Conservation (phyloP, 2,888 invertebrate species). For the Poecilobothrus nobilitatus region DNA sequence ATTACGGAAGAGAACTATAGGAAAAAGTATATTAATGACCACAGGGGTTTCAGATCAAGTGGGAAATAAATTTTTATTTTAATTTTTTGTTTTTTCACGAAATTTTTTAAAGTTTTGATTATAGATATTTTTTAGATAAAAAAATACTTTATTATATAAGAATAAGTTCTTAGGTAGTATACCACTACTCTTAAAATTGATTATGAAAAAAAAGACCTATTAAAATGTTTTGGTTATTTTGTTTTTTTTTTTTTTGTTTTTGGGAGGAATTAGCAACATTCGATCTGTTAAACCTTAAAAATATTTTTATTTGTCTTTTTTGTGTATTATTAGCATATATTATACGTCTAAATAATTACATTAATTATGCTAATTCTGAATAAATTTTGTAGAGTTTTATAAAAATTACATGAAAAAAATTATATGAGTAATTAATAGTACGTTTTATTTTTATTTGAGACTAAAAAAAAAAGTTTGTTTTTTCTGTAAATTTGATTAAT, state of each 20-base stretch:
- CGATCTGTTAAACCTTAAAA: background rate
- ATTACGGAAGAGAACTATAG: background rate
- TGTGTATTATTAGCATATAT: background rate
- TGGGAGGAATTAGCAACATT: background rate
- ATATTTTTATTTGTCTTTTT: background rate
- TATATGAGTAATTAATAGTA: too few relatives aligned
- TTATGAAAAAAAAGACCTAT: too few relatives aligned
- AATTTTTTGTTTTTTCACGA: background rate
- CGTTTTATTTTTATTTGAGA: too few relatives aligned
- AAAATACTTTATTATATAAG: too few relatives aligned
- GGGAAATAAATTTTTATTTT: background rate
- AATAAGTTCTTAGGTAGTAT: too few relatives aligned
- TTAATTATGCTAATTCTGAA: conserved; percentile 1
- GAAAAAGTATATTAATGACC: background rate
- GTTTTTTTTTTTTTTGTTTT: too few relatives aligned
- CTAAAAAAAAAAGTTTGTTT: background rate
- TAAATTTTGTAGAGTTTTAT: background rate
- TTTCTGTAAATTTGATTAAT: background rate
- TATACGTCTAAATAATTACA: background rate
- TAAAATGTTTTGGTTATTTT: too few relatives aligned
- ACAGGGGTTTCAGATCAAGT: background rate
- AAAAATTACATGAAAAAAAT: too few relatives aligned
- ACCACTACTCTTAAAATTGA: too few relatives aligned
- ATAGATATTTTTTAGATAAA: too few relatives aligned
- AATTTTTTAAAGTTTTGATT: too few relatives aligned